Base-by-base conservation (phyloP, 2,888 invertebrate species). In the Luperina nickerlii region DNA sequence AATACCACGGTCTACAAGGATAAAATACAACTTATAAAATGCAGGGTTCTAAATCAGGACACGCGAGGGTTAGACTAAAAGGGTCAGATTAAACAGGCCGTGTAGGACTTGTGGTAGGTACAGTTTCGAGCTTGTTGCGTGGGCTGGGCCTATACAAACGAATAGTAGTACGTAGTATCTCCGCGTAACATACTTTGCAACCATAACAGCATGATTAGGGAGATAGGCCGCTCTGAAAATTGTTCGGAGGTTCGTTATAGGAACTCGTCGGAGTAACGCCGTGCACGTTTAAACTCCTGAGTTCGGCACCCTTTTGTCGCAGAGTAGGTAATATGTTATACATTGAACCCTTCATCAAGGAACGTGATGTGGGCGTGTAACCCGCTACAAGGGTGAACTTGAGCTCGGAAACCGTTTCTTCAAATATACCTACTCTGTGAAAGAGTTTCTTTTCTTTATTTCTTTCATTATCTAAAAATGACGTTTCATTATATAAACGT, bases 311-410 rank as follows among this genome's bases (percentile, higher is more conserved):
- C 86, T 86, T 82, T 85, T 83, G 82, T 82, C 80, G 69, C 45
- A 65, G 68, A 78, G 78, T 83, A 42, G 42, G 71, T 63, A 74
- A 86, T 89, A 89, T 89, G 87, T 89, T 83, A 89, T 75, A 89
- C 85, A 87, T 81, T 81, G 80, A 78, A 81, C 84, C 86, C 78
- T 87, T 82, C 82, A 82, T 86, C 79, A 84, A 80, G 77, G 60
- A 67, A 81, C 79, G 82, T 67, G 81, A 78, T 73, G 76, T 81
- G 76, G 70, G 48, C 74, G 67, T 67, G 76, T 81, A 83, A 81
- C 80, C 78, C 66, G 45, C 70, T 79, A 54, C 76, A 69, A 27
- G 62, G 51, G n/a, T 60, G 42, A 78, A 83, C 48, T 69, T 63
- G 15, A 77, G 48, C 45, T 70, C 38, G 9, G 48, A 48, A 70